A percentile compares a stretch with the other conserved stretches of the same genome.
phyloP scores from a whole-genome alignment of 2,888 invertebrate genomes.

The Drosophila multiciliata region DNA sequence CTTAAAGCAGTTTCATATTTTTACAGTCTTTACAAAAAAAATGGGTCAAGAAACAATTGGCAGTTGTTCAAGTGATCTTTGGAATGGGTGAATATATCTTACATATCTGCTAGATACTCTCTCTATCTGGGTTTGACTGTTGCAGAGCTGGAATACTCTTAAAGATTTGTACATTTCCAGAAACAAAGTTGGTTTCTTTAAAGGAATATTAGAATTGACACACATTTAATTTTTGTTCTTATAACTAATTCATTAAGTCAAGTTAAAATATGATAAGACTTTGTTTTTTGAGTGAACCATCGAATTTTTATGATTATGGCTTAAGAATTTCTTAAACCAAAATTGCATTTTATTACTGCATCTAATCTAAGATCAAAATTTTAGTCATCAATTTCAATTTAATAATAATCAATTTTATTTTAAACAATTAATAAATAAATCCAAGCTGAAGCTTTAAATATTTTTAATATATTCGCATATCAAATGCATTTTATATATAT shows the following conservation, averaged over 20 bases:
- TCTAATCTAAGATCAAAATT: not conserved
- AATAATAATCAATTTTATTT: no score
- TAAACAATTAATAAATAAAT: not conserved
- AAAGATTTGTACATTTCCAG: not conserved
- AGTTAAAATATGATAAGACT: not conserved
- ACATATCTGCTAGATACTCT: not conserved
- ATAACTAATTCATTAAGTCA: not conserved
- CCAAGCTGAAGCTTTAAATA: not conserved
- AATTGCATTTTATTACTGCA: not conserved
- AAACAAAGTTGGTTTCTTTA: not conserved
- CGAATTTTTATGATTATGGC: not conserved
- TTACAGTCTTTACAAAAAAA: not conserved
- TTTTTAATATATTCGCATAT: not conserved
- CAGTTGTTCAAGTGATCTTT: not conserved
- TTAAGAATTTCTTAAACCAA: not conserved
- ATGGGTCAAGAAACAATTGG: constrained; percentile 13
- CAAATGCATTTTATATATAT: not conserved
- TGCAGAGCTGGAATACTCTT: not conserved
- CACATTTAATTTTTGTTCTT: not conserved
- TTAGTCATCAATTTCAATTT: not conserved
- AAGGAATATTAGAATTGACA: not conserved
- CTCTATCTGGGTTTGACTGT: not conserved
- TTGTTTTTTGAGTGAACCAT: not conserved
- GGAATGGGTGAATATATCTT: not conserved
- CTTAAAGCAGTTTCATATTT: constrained; percentile 2